Evolutionary conservation across 1,140 invertebrate genomes (phyloP).

Genomic region (Apis florea): DNA sequence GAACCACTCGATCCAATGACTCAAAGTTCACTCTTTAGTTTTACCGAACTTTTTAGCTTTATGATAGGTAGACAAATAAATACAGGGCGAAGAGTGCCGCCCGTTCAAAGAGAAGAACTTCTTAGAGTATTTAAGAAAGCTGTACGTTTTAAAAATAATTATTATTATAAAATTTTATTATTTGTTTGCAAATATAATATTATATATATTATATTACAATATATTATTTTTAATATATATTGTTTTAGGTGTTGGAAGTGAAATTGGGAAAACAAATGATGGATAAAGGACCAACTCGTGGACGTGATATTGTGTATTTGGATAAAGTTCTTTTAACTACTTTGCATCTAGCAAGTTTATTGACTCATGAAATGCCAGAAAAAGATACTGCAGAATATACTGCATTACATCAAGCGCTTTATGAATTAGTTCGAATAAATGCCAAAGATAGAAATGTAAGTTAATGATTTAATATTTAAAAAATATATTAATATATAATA

Average conservation of each 20-base stretch:
- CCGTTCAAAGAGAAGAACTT: constrained; percentile 90
- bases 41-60: constrained; percentile 96
- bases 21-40: constrained; percentile 94
- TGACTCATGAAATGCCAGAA: constrained; percentile 83
- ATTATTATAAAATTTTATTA: background rate
- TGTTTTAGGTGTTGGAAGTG: constrained; percentile 78
- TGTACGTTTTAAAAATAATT: constrained; percentile 75
- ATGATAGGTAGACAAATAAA: constrained; percentile 90
- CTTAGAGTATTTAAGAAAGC: constrained; percentile 90
- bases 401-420: constrained; percentile 84
- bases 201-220: no score
- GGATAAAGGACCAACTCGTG: constrained; percentile 82
- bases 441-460: constrained; percentile 79
- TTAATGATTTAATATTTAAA: background rate
- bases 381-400: constrained; percentile 80
- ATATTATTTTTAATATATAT: background rate
- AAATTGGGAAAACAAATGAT: constrained; percentile 78
- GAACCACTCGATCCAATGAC: constrained; percentile 97
- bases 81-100: constrained; percentile 87
- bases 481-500: background rate
- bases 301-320: constrained; percentile 88
- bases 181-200: background rate
- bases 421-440: constrained; percentile 88
- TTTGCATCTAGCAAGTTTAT: constrained; percentile 89
- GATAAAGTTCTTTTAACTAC: constrained; percentile 93